Percentiles rank a stretch among this genome's conserved stretches.
Evolutionary conservation across 2,888 invertebrate species (phyloP).

Genomic region (Drepana falcataria): DNA sequence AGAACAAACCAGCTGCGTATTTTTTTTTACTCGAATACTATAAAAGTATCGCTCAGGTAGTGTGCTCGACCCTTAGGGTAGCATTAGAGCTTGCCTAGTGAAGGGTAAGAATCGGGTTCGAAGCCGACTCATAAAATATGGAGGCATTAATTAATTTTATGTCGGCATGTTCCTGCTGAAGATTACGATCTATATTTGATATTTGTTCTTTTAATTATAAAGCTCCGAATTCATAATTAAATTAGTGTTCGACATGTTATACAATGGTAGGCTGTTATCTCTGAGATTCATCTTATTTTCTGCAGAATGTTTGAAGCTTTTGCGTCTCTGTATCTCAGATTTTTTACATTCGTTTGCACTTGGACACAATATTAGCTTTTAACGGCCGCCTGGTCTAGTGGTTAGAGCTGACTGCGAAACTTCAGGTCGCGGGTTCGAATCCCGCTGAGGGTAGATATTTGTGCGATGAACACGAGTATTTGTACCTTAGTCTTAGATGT

Average conservation of each 20-base stretch:
- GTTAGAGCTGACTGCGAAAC: too few species aligned
- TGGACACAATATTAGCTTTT: too few species aligned
- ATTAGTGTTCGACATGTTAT: neutral
- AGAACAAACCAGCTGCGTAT: neutral
- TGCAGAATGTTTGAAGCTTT: too few species aligned
- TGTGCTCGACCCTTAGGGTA: neutral
- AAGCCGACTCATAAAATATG: conserved; percentile 46
- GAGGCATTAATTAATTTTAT: conserved; percentile 59
- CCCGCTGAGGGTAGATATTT: too few species aligned
- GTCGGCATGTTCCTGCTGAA: conserved; percentile 24
- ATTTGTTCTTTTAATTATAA: conserved; percentile 22
- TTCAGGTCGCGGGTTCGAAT: too few species aligned
- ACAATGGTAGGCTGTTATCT: too few species aligned
- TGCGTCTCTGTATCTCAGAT: too few species aligned
- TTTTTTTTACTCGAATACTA: neutral
- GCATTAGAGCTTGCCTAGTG: conserved; percentile 15
- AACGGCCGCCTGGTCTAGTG: too few species aligned
- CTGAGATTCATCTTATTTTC: too few species aligned
- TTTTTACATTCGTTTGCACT: too few species aligned
- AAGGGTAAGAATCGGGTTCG: conserved; percentile 32
- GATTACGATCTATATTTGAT: conserved; percentile 25
- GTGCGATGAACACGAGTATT: too few species aligned
- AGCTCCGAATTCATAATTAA: conserved; percentile 2
- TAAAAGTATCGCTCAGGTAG: neutral
- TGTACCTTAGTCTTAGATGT: too few species aligned